These are phyloP conservation scores for Yponomeuta malinellus DNA, from an alignment of 2,888 invertebrate species.

Conservation along the genomic window DNA sequence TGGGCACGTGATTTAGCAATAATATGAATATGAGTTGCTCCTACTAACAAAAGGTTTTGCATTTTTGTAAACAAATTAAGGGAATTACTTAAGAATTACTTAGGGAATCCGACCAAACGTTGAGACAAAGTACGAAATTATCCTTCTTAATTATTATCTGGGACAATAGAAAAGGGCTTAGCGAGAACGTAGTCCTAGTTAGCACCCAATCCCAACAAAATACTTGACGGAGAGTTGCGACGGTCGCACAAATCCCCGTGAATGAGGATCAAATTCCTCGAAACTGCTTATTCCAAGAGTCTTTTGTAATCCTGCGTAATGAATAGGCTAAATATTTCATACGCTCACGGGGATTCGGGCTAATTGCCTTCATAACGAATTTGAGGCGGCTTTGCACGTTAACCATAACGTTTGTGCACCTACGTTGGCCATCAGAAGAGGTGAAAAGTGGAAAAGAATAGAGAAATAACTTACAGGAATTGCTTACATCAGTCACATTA, in stretches of 20 bases:
- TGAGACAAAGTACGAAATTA: neutral
- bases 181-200: neutral
- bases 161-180: neutral
- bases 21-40: no score
- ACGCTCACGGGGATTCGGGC: neutral
- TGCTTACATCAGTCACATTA: no score
- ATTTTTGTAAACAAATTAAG: no score
- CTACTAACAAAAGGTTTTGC: no score
- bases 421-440: no score
- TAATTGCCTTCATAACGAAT: constrained; percentile 4
- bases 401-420: no score
- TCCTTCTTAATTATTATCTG: neutral
- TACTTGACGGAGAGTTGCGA: neutral
- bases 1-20: no score
- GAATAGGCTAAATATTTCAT: constrained; percentile 10
- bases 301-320: constrained; percentile 9
- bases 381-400: neutral
- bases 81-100: no score
- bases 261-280: constrained; percentile 3
- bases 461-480: no score
- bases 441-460: no score
- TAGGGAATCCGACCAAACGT: neutral
- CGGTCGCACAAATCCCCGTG: neutral
- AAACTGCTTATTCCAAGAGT: constrained; percentile 1
- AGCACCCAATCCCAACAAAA: neutral